phyloP scores from a whole-genome alignment of 2,113 vertebrate species.

The Melospiza melodia region DNA sequence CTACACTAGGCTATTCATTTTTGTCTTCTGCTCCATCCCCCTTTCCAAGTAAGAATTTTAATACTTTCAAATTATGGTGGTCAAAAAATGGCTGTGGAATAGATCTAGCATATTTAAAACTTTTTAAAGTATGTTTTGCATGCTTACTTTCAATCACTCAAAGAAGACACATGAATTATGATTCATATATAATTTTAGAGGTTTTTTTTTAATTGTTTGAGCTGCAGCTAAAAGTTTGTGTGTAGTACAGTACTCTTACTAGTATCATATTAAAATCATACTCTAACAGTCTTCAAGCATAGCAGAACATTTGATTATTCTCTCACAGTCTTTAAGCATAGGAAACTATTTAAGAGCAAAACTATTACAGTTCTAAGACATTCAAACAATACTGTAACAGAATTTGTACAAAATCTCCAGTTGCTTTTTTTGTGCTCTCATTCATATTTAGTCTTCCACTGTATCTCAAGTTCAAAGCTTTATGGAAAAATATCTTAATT shows the following conservation, averaged over 20 bases:
- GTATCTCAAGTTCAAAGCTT: conserved; percentile 70
- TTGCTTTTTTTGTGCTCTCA: conserved; percentile 70
- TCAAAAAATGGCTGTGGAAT: conserved; percentile 37
- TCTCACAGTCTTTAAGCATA: conserved; percentile 71
- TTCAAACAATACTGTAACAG: conserved; percentile 52
- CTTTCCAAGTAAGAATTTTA: conserved; percentile 60
- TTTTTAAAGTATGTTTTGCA: conserved; percentile 69
- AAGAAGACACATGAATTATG: conserved; percentile 63
- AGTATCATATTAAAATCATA: conserved; percentile 63
- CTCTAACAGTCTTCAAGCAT: conserved; percentile 69
- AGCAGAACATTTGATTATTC: conserved; percentile 61
- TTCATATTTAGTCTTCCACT: conserved; percentile 79
- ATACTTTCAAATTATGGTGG: conserved; percentile 52
- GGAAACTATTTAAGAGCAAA: conserved; percentile 70
- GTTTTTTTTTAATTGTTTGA: conserved; percentile 59
- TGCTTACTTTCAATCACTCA: conserved; percentile 65
- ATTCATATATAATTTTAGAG: conserved; percentile 62
- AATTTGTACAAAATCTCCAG: conserved; percentile 64
- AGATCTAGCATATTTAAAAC: conserved; percentile 58
- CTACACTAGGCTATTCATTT: conserved; percentile 79
- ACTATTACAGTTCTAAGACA: conserved; percentile 60
- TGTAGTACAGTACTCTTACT: conserved; percentile 72
- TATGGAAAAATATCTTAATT: conserved; percentile 66
- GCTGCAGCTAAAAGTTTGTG: conserved; percentile 64
- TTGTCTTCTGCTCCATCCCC: background rate